A percentile compares a stretch with the other conserved stretches of the same genome.
These are phyloP conservation scores for Chloroclysta siterata DNA, from an alignment of 2,888 invertebrate genomes.

Conservation along the genomic window DNA sequence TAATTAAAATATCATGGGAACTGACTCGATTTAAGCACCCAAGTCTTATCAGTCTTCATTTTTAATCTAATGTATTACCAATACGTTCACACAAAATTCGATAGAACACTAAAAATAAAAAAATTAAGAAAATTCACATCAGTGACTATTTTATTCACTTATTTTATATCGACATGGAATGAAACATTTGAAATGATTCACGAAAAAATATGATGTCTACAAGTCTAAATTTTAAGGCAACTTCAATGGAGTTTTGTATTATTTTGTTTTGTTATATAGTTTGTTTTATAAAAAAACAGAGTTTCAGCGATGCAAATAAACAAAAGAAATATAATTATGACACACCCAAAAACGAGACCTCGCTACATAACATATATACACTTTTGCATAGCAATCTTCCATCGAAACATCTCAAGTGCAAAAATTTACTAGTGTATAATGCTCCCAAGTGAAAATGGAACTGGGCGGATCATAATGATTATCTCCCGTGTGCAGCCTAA, in stretches of 20 bases:
- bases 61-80: constrained; percentile 43
- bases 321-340: not conserved
- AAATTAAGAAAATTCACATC: constrained; percentile 9
- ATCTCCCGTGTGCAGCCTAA: not conserved
- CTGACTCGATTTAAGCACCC: constrained; percentile 57
- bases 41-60: constrained; percentile 65
- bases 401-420: not conserved
- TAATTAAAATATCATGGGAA: constrained; percentile 34
- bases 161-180: constrained; percentile 9
- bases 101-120: constrained; percentile 10
- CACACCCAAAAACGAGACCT: not conserved
- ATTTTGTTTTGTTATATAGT: not conserved
- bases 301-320: not conserved
- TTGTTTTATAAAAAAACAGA: no score
- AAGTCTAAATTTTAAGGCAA: not conserved
- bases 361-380: not conserved
- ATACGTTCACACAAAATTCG: constrained; percentile 20
- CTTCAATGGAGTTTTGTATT: not conserved
- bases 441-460: not conserved
- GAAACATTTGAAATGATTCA: constrained; percentile 1
- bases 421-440: not conserved
- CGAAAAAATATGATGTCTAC: not conserved
- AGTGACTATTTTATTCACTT: constrained; percentile 1
- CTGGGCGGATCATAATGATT: not conserved
- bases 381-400: not conserved